Evolutionary conservation across 2,797 vertebrate species (phyloP).

Genomic region (Pangasius mekongensis): DNA sequence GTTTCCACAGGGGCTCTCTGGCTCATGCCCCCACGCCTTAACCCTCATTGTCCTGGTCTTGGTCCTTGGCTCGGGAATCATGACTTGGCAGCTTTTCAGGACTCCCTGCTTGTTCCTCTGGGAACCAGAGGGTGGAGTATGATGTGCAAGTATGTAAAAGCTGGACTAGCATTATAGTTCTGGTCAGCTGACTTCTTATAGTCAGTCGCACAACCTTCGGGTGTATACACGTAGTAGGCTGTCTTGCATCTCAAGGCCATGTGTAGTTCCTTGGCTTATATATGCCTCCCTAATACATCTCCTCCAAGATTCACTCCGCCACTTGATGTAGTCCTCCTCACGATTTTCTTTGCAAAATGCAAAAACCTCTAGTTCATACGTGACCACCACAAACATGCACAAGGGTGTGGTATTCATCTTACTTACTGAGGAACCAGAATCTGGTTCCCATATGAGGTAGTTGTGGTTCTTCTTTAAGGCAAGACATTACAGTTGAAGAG

Average conservation of each 20-base stretch:
- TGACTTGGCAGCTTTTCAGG: conserved; percentile 71
- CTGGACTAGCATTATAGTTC: conserved; percentile 16
- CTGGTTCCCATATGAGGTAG: background rate
- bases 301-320: background rate
- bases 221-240: background rate
- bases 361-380: background rate
- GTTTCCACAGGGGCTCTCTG: conserved; percentile 35
- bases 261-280: background rate
- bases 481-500: background rate
- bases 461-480: background rate
- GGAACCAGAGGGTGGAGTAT: conserved; percentile 57
- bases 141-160: background rate
- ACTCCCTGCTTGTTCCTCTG: conserved; percentile 66
- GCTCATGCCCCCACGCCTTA: conserved; percentile 25
- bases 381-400: background rate
- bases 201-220: conserved; percentile 44
- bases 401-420: background rate
- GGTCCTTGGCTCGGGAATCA: conserved; percentile 62
- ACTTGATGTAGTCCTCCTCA: background rate
- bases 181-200: conserved; percentile 52
- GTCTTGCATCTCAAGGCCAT: conserved; percentile 3
- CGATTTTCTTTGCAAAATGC: background rate
- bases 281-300: background rate
- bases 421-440: background rate
- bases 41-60: conserved; percentile 68